Conservation (phyloP, 2,888 invertebrate genomes). For the Eristalis tenax region DNA sequence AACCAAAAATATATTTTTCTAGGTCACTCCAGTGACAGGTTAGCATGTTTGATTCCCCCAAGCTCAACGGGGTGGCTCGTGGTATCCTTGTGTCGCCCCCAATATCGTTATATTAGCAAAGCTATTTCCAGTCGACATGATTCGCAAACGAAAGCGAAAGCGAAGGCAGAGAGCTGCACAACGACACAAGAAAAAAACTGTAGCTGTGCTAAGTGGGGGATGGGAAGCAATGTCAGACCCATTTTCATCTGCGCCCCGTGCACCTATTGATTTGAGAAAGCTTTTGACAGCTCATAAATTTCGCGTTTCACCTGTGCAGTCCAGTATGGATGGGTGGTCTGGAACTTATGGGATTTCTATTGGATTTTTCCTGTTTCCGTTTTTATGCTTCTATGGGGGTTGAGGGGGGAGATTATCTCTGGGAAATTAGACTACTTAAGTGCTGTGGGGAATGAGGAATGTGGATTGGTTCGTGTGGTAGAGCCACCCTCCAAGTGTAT, state of each 20-base stretch:
- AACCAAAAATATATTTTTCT: constrained; percentile 61
- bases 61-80: constrained; percentile 12
- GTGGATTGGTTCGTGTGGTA: not conserved
- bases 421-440: constrained; percentile 55
- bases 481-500: not conserved
- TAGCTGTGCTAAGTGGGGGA: too few species aligned
- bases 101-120: constrained; percentile 17
- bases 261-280: constrained; percentile 62
- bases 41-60: constrained; percentile 60
- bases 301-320: constrained; percentile 39
- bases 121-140: constrained; percentile 40
- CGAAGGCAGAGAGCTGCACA: not conserved
- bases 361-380: not conserved
- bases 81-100: constrained; percentile 58
- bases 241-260: not conserved
- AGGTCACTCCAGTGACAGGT: constrained; percentile 52
- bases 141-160: constrained; percentile 7
- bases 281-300: constrained; percentile 69
- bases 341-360: not conserved
- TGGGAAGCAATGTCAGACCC: not conserved
- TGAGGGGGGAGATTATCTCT: constrained; percentile 25
- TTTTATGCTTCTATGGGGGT: not conserved
- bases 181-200: not conserved
- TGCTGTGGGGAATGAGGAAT: constrained; percentile 19
- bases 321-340: not conserved